Percentiles rank a stretch among this genome's conserved stretches.
These are phyloP conservation scores for Corythornis cristatus DNA, from an alignment of 2,113 vertebrate species.

Conservation along the genomic window DNA sequence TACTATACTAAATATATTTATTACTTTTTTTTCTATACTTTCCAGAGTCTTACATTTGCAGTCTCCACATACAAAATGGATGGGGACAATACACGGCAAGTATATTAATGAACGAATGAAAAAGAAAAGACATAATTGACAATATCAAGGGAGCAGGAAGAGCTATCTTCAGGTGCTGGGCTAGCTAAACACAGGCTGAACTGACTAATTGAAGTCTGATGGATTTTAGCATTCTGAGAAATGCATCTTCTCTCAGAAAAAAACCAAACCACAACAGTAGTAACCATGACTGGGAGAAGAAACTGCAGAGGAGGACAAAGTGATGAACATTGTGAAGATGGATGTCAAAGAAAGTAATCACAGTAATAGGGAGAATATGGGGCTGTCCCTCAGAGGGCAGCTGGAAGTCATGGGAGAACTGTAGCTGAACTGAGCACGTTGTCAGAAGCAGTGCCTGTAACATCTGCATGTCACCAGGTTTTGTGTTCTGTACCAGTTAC, in stretches of 20 bases:
- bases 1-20: no score
- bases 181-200: background rate
- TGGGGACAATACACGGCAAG: background rate
- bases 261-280: background rate
- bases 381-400: background rate
- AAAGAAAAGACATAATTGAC: background rate
- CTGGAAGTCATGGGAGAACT: background rate
- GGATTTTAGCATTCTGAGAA: background rate
- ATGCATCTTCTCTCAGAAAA: background rate
- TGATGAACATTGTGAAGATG: background rate
- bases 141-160: background rate
- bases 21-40: background rate
- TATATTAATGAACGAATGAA: background rate
- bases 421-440: background rate
- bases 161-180: background rate
- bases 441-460: background rate
- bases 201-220: background rate
- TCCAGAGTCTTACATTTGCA: background rate
- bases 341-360: background rate
- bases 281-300: background rate
- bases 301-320: background rate
- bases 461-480: background rate
- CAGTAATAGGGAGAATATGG: rapidly evolving
- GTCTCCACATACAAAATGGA: background rate
- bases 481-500: constrained; percentile 2